phyloP scores from a whole-genome alignment of 1,140 invertebrate genomes.

The Pectinophora gossypiella region DNA sequence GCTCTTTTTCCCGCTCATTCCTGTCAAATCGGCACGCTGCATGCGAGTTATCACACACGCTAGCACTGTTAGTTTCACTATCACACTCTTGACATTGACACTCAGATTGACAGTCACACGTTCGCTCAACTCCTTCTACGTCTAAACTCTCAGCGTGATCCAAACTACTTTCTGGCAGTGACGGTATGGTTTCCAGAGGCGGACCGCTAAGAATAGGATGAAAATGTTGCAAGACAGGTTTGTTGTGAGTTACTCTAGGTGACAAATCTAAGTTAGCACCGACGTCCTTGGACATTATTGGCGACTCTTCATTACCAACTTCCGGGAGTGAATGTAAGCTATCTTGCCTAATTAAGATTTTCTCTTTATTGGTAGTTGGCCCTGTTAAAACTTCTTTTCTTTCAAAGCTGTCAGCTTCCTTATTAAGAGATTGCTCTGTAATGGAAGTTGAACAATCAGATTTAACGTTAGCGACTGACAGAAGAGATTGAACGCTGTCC shows the following conservation, averaged over 20 bases:
- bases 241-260: conserved; percentile 34
- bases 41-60: conserved; percentile 73
- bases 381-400: too few species aligned
- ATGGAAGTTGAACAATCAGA: too few species aligned
- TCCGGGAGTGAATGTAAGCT: conserved; percentile 45
- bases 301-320: conserved; percentile 27
- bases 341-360: conserved; percentile 48
- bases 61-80: conserved; percentile 56
- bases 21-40: conserved; percentile 69
- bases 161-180: conserved; percentile 52
- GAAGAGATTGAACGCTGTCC: conserved; percentile 12
- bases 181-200: conserved; percentile 63
- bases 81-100: conserved; percentile 11
- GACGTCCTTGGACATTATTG: conserved; percentile 55
- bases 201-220: conserved; percentile 56
- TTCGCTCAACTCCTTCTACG: conserved; percentile 36
- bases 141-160: conserved; percentile 52
- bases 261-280: conserved; percentile 26
- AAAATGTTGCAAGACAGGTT: conserved; percentile 54
- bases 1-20: conserved; percentile 51
- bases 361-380: conserved; percentile 30
- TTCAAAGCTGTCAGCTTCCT: too few species aligned
- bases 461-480: too few species aligned
- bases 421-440: too few species aligned
- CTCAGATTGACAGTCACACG: conserved; percentile 10